Evolutionary conservation across 2,113 vertebrate species (phyloP).

Genomic region (Willisornis vidua): DNA sequence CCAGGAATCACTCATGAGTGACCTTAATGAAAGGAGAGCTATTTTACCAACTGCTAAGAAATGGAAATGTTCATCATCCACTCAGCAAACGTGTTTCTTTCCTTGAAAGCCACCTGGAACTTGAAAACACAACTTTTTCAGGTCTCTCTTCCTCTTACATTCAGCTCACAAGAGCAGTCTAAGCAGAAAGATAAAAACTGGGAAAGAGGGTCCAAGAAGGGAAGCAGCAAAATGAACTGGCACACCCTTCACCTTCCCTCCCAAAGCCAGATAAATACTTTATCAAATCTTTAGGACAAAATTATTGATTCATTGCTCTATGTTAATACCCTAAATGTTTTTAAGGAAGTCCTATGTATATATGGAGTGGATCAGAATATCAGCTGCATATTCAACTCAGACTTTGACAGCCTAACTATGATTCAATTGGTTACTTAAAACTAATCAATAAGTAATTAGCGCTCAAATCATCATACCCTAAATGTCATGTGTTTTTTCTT

Average conservation of each 20-base stretch:
- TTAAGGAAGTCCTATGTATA: neutral
- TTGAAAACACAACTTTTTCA: neutral
- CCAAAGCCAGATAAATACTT: neutral
- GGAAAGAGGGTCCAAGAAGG: neutral
- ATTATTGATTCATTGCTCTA: neutral
- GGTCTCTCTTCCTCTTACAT: neutral
- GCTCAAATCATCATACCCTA: neutral
- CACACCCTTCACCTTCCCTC: neutral
- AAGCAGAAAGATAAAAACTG: neutral
- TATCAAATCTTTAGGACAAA: neutral
- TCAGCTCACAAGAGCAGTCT: neutral
- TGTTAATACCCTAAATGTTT: neutral
- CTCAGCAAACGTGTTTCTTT: neutral
- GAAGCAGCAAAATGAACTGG: neutral
- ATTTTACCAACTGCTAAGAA: neutral
- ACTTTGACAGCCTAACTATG: neutral
- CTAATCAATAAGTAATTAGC: neutral
- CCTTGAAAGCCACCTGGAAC: neutral
- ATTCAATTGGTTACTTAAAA: neutral
- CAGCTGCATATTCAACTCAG: neutral
- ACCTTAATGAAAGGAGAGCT: neutral
- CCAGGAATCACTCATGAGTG: neutral
- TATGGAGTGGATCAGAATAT: neutral
- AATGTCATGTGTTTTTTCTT: neutral
- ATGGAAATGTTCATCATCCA: neutral